Conservation (phyloP, 1,140 invertebrate genomes). For the Periplaneta americana region DNA sequence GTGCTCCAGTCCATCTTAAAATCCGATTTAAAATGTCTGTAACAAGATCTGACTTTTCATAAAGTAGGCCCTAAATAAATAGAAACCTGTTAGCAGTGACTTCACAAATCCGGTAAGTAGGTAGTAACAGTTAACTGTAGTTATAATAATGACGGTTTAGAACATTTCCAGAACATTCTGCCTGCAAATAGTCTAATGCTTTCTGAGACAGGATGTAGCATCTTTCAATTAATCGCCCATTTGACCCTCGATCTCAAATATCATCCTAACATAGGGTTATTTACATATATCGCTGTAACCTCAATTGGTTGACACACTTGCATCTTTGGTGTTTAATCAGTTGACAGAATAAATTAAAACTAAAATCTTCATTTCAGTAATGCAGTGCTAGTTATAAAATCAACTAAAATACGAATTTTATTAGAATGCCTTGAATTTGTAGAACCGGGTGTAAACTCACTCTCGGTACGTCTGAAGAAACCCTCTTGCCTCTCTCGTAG, state of each 20-base stretch:
- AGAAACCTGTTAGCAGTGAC: no score
- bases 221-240: not conserved
- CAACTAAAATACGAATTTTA: not conserved
- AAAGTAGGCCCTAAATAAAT: no score
- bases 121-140: no score
- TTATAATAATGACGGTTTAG: no score
- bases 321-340: not conserved
- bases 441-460: slow-evolving; percentile 50
- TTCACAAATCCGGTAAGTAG: no score
- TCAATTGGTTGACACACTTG: not conserved
- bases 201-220: not conserved
- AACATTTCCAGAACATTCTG: no score
- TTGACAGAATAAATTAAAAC: not conserved
- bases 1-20: no score
- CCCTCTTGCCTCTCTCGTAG: slow-evolving; percentile 85
- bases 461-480: slow-evolving; percentile 85
- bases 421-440: not conserved
- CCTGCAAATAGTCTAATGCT: no score
- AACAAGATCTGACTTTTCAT: no score
- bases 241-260: not conserved
- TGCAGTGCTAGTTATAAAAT: not conserved
- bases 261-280: not conserved
- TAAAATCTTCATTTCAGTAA: not conserved
- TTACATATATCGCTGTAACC: not conserved
- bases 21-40: no score